These are phyloP conservation scores for Acrobeloides nanus DNA, from an alignment of 2,888 invertebrate species.

Conservation along the genomic window DNA sequence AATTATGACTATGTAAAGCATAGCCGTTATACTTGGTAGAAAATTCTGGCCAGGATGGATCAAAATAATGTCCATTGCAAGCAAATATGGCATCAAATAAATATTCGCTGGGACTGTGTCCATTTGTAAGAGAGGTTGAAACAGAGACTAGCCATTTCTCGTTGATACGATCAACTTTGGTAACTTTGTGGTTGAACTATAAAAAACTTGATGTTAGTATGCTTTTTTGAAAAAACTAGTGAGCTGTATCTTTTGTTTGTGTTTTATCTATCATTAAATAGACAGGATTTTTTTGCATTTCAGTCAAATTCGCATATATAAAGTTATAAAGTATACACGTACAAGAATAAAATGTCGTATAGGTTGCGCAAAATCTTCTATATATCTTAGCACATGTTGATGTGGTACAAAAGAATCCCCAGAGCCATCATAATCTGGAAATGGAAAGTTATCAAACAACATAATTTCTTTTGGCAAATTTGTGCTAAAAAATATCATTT, in stretches of 20 bases:
- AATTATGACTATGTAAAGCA: constrained; percentile 75
- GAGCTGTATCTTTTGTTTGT: too few species aligned
- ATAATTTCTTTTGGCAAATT: constrained; percentile 88
- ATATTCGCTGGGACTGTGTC: background rate
- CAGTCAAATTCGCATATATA: too few species aligned
- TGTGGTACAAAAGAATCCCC: constrained; percentile 21
- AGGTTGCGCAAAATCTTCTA: constrained; percentile 26
- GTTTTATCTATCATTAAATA: too few species aligned
- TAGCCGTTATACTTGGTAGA: constrained; percentile 37
- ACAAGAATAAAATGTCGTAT: constrained; percentile 21
- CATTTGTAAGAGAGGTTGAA: too few species aligned
- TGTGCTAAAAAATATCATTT: too few species aligned
- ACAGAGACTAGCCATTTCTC: constrained; percentile 31
- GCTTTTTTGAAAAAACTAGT: too few species aligned
- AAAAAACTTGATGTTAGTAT: too few species aligned
- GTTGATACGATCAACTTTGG: constrained; percentile 22
- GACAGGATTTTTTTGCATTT: too few species aligned
- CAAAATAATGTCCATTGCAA: constrained; percentile 66
- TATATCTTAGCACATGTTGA: constrained; percentile 31
- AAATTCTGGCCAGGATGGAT: constrained; percentile 29
- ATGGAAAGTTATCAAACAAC: constrained; percentile 78
- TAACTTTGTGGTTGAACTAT: constrained; percentile 29
- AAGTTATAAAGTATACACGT: too few species aligned
- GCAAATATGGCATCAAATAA: constrained; percentile 71
- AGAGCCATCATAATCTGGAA: constrained; percentile 64